Conservation (phyloP, 2,797 vertebrate species). For the Eleutherodactylus coqui region DNA sequence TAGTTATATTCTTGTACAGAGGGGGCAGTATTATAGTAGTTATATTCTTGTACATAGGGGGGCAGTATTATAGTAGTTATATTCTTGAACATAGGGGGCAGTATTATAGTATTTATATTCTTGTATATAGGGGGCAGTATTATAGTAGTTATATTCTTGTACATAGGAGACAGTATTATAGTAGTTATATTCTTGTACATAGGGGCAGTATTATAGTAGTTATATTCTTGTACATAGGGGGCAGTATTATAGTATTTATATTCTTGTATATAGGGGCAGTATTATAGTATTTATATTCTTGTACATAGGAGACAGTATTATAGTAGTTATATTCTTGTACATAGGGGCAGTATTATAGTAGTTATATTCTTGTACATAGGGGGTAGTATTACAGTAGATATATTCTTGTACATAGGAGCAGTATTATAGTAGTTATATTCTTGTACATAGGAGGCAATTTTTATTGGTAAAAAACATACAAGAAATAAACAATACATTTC, state of each 20-base stretch:
- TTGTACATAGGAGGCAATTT: background rate
- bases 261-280: background rate
- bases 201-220: too few relatives aligned
- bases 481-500: too few relatives aligned
- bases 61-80: background rate
- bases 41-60: too few relatives aligned
- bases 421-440: constrained; percentile 15
- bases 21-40: too few relatives aligned
- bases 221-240: too few relatives aligned
- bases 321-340: background rate
- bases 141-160: background rate
- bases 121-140: too few relatives aligned
- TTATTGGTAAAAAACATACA: too few relatives aligned
- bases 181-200: too few relatives aligned
- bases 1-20: too few relatives aligned
- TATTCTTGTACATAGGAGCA: background rate
- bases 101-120: too few relatives aligned
- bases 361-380: background rate
- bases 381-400: background rate
- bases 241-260: background rate
- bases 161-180: background rate
- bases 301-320: background rate
- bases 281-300: background rate
- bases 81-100: background rate
- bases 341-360: constrained; percentile 8